Evolutionary conservation across 2,797 vertebrate genomes (phyloP).

Genomic region (Pyrocephalus nanus): DNA sequence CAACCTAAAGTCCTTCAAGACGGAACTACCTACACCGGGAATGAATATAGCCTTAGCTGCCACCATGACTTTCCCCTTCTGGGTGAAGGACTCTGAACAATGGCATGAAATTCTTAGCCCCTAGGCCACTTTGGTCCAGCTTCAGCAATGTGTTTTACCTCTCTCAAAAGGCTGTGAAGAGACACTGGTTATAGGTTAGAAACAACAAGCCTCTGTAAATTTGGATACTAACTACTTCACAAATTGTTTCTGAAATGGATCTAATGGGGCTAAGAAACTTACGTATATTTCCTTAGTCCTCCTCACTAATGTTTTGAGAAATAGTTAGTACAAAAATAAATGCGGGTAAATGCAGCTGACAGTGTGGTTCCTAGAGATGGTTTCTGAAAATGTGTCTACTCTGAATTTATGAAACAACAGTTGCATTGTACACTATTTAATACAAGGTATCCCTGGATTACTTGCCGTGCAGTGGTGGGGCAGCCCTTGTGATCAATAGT

Average conservation of each 20-base stretch:
- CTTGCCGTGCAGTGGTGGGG: background rate
- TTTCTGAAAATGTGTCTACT: background rate
- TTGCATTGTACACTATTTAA: background rate
- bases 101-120: background rate
- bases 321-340: background rate
- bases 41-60: background rate
- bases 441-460: background rate
- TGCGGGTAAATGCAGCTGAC: background rate
- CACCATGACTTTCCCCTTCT: background rate
- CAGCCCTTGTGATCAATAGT: background rate
- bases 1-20: constrained; percentile 16
- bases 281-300: background rate
- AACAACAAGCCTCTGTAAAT: background rate
- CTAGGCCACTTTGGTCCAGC: background rate
- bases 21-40: background rate
- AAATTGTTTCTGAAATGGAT: background rate
- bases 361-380: background rate
- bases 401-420: background rate
- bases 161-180: background rate
- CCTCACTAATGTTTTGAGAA: background rate
- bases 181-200: background rate
- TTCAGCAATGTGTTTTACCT: background rate
- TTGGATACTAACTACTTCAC: background rate
- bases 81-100: background rate
- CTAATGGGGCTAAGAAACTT: background rate